phyloP scores from a whole-genome alignment of 2,797 vertebrate genomes.

The Babyrousa celebensis region DNA sequence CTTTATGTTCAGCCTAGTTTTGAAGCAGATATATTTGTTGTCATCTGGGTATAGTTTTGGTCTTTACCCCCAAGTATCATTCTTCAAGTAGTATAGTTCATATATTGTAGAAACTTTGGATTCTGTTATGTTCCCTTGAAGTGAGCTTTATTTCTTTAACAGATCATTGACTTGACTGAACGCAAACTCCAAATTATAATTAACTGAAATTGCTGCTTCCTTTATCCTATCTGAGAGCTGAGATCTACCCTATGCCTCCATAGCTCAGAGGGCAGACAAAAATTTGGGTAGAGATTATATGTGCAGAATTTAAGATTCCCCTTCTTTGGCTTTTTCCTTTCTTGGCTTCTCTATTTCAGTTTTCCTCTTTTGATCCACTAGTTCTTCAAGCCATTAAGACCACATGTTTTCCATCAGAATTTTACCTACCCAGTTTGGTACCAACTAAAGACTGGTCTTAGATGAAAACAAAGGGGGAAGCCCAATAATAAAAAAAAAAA shows the following conservation, averaged over 20 bases:
- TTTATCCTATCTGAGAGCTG: neutral
- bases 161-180: slow-evolving; percentile 3
- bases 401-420: neutral
- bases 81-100: neutral
- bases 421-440: neutral
- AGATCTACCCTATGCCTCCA: neutral
- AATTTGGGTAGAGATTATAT: neutral
- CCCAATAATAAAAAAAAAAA: neutral
- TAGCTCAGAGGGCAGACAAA: neutral
- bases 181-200: neutral
- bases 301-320: neutral
- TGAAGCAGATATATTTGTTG: neutral
- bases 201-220: neutral
- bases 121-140: slow-evolving; percentile 34
- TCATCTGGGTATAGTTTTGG: neutral
- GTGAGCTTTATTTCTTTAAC: neutral
- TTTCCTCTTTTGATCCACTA: neutral
- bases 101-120: neutral
- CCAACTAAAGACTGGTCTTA: neutral
- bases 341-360: neutral
- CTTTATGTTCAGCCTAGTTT: slow-evolving; percentile 14
- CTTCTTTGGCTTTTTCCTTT: neutral
- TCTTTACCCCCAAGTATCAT: neutral
- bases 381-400: neutral
- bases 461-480: neutral